Evolutionary conservation across 2,113 vertebrate genomes (phyloP).

Genomic region (Hucho hucho): DNA sequence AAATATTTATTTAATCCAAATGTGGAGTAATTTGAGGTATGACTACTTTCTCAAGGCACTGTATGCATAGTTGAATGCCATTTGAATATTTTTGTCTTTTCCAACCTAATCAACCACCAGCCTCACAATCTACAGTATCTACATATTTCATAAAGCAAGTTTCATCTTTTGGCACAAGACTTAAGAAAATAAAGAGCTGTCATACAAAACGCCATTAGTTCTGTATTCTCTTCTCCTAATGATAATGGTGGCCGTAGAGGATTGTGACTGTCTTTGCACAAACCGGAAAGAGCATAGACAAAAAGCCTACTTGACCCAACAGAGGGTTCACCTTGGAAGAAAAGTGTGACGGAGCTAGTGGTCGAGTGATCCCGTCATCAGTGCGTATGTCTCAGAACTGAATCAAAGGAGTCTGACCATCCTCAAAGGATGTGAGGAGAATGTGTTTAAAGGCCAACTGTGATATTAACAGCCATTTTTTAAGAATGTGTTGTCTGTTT

Average conservation of each 20-base stretch:
- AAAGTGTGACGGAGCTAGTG: not conserved
- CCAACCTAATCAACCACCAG: not conserved
- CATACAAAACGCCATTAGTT: conserved; percentile 33
- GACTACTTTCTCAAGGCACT: too few relatives aligned
- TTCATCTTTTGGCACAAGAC: conserved; percentile 41
- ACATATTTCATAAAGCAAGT: conserved; percentile 28
- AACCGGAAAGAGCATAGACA: conserved; percentile 46
- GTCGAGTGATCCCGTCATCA: not conserved
- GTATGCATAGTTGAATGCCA: too few relatives aligned
- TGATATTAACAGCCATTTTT: not conserved
- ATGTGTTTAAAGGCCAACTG: not conserved
- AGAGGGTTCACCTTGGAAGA: not conserved
- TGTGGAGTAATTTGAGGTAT: too few relatives aligned
- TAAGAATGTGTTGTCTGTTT: not conserved
- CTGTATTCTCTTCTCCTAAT: not conserved
- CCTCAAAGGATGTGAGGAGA: not conserved
- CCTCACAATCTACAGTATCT: not conserved
- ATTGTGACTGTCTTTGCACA: not conserved
- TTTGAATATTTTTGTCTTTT: too few relatives aligned
- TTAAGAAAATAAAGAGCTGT: conserved; percentile 37
- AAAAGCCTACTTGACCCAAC: conserved; percentile 4
- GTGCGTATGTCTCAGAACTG: too few relatives aligned
- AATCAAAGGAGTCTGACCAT: too few relatives aligned
- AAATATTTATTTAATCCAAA: too few relatives aligned
- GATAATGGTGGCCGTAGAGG: not conserved